Evolutionary conservation across 2,113 vertebrate species (phyloP), one percentile per base, ranked within the genome.

Genomic region (Pheucticus melanocephalus): DNA sequence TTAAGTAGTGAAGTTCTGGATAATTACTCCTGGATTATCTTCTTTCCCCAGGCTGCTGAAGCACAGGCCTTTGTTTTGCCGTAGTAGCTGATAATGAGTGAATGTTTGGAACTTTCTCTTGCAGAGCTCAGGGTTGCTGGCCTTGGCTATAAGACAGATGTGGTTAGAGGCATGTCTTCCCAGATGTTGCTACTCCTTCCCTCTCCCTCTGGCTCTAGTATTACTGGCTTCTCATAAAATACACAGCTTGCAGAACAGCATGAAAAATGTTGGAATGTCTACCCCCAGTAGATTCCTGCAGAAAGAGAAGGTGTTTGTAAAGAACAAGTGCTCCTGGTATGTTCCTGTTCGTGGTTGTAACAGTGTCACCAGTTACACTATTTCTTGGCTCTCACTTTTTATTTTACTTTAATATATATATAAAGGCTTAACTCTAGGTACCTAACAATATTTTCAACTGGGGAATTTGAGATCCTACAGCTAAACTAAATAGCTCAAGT

Each of bases 261-360:
- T 65, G 82, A 77, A 63, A 86, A 86, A 70, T 27, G n/a, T 5
- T 84, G 86, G 88, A 92, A 86, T 92, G 83, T 84, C 31, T 86
- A 37, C 17, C 51, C 77, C 56, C 42, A 28, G 4, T 12, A 33
- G 44, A 85, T 76, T 48, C 31, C 75, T 50, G 35, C 37, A 82
- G 66, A n/a, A 95, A 47, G 25, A 53, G 37, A 44, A 45, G 44
- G 54, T 9, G 15, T 51, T 88, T 66, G 53, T 59, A 44, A 44
- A 44, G 40, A 92, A 19, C 37, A 28, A 17, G 19, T 90, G 76
- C 44, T 88, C 63, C 45, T 80, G 79, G 1, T 65, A 12, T 0
- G 0, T n/a, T 59, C 18, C 13, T 56, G 18, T 22, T 61, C 0
- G 0, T 33, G 78, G 30, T 33, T 33, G 12, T 59, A 78, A 51